Conservation (phyloP, 2,888 invertebrate genomes). For the Athripsodes cinereus region DNA sequence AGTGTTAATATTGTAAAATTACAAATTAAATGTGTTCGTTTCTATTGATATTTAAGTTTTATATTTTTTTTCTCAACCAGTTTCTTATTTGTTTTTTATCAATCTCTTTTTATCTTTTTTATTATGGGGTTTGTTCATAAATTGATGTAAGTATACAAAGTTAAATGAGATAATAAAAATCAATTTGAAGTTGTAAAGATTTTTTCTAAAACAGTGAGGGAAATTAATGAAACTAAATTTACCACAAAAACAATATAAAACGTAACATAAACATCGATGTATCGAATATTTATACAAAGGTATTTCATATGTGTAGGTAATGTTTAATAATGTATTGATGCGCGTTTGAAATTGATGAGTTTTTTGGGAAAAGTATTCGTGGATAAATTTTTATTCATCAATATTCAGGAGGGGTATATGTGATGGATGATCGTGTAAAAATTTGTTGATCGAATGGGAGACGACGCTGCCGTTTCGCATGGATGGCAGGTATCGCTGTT, state of each 20-base stretch:
- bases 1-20: no score
- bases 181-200: not conserved
- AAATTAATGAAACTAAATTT: not conserved
- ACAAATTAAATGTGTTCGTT: no score
- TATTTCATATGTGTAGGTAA: not conserved
- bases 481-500: no score
- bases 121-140: no score
- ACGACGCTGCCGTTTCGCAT: not conserved
- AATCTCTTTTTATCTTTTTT: no score
- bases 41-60: no score
- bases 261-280: not conserved
- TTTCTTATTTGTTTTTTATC: no score
- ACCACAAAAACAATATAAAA: not conserved
- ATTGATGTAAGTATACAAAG: no score
- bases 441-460: not conserved
- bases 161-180: no score
- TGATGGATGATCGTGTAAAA: not conserved
- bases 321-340: not conserved
- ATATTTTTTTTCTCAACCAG: no score
- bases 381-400: not conserved
- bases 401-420: not conserved
- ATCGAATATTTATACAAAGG: no score
- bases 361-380: not conserved
- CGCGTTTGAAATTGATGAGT: not conserved
- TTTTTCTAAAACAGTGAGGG: not conserved